Percentiles rank a stretch among this genome's conserved stretches.
Evolutionary conservation across 2,888 invertebrate species (phyloP).

Genomic region (Leptopilina syphax): DNA sequence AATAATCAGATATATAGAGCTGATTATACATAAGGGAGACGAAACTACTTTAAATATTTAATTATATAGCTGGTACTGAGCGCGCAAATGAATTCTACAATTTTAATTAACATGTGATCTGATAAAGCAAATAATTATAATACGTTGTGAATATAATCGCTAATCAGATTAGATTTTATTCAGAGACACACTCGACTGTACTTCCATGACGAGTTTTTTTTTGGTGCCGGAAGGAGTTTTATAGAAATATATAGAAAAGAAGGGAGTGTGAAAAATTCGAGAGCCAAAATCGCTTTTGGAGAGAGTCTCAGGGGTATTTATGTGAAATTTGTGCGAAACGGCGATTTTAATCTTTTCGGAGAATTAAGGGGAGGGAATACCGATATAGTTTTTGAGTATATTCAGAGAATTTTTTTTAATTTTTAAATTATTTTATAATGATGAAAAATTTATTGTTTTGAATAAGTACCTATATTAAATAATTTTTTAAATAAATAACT

Average conservation of each 20-base stretch:
- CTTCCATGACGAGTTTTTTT: background rate
- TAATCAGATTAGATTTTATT: conserved; percentile 10
- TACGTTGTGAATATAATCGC: too few species aligned
- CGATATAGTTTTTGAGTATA: too few species aligned
- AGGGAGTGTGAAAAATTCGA: conserved; percentile 27
- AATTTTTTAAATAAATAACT: too few species aligned
- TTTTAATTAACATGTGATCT: conserved; percentile 4
- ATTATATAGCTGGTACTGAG: background rate
- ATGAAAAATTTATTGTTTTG: too few species aligned
- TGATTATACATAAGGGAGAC: background rate
- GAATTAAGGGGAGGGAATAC: too few species aligned
- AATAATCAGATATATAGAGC: too few species aligned
- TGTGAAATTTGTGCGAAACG: conserved; percentile 33
- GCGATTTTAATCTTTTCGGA: conserved; percentile 6
- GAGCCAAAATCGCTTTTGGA: conserved; percentile 20
- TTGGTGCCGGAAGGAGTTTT: background rate
- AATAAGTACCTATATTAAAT: too few species aligned
- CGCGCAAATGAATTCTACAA: background rate
- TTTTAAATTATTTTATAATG: too few species aligned
- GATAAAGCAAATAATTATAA: background rate
- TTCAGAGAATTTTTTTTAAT: too few species aligned
- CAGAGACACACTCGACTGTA: background rate
- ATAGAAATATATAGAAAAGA: too few species aligned
- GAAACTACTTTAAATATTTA: conserved; percentile 7
- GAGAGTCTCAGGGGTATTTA: background rate